Percentiles rank a stretch among this genome's conserved stretches.
Conservation (phyloP, 2,113 vertebrate species). For the Nerophis lumbriciformis region DNA sequence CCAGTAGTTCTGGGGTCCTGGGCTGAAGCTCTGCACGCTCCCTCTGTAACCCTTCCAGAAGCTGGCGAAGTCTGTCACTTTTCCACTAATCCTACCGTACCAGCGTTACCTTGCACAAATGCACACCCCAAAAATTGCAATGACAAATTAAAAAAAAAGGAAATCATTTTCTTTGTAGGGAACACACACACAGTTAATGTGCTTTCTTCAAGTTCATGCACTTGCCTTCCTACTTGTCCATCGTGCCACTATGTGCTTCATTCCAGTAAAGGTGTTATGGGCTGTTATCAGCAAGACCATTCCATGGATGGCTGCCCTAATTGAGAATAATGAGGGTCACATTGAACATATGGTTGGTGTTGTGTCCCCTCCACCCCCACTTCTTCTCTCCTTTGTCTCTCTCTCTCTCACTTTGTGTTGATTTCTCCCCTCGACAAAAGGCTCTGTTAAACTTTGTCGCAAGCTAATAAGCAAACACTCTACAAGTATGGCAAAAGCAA, state of each 20-base stretch:
- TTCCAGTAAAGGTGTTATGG: slow-evolving; percentile 74
- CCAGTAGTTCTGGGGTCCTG: slow-evolving; percentile 59
- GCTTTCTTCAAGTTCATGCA: background rate
- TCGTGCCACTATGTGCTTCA: slow-evolving; percentile 54
- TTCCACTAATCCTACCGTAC: slow-evolving; percentile 33
- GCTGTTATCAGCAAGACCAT: slow-evolving; percentile 78
- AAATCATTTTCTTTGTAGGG: background rate
- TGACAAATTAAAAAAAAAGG: too few species aligned
- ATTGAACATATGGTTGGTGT: slow-evolving; percentile 82
- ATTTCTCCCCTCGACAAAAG: slow-evolving; percentile 58
- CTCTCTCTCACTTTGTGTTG: slow-evolving; percentile 32
- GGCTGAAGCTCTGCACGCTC: slow-evolving; percentile 30
- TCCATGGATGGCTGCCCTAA: slow-evolving; percentile 82
- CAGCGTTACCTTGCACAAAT: slow-evolving; percentile 34
- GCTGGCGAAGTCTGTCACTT: slow-evolving; percentile 39
- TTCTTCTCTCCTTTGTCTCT: slow-evolving; percentile 47
- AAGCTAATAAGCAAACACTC: slow-evolving; percentile 32
- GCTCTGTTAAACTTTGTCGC: slow-evolving; percentile 69
- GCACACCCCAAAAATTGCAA: background rate
- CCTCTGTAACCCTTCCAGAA: slow-evolving; percentile 62
- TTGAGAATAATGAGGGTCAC: slow-evolving; percentile 85
- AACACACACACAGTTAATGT: slow-evolving; percentile 10
- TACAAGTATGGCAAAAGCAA: slow-evolving; percentile 35
- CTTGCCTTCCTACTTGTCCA: slow-evolving; percentile 46
- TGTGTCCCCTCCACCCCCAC: slow-evolving; percentile 72